Evolutionary conservation across 2,888 invertebrate genomes (phyloP).

Genomic region (Pegoplata infirma): DNA sequence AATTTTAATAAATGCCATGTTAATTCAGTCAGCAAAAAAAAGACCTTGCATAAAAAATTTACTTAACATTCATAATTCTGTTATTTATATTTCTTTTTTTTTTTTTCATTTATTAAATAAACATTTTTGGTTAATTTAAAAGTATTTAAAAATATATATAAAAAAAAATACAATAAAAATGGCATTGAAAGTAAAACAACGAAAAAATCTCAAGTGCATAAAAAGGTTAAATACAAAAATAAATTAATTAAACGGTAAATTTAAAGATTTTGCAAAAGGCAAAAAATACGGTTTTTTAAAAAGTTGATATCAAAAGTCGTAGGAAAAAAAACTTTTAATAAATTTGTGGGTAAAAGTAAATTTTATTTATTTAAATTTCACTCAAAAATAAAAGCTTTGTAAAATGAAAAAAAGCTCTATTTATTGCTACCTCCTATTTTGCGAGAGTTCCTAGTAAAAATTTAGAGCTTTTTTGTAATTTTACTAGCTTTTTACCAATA

Average conservation of each 20-base stretch:
- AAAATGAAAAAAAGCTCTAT: too few relatives aligned
- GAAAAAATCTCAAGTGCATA: not conserved
- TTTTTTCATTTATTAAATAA: not conserved
- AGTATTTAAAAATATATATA: not conserved
- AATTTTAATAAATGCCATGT: not conserved
- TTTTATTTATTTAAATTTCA: too few relatives aligned
- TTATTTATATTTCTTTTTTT: not conserved
- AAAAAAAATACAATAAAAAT: not conserved
- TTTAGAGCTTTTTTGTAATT: too few relatives aligned
- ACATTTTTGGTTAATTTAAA: not conserved
- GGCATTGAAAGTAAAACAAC: not conserved
- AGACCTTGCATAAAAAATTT: not conserved
- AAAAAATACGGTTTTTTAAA: too few relatives aligned
- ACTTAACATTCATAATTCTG: not conserved
- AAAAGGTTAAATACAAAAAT: not conserved
- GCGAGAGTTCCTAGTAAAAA: too few relatives aligned
- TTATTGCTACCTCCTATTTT: too few relatives aligned
- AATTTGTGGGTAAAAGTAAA: too few relatives aligned
- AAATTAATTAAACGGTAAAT: too few relatives aligned
- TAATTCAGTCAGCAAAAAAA: not conserved
- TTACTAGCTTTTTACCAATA: too few relatives aligned
- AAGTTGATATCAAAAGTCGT: too few relatives aligned
- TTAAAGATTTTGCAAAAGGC: not conserved
- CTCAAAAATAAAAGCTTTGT: too few relatives aligned
- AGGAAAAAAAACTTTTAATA: too few relatives aligned